These are phyloP conservation scores for Clupea harengus DNA, from an alignment of 2,113 vertebrate genomes.

Conservation along the genomic window DNA sequence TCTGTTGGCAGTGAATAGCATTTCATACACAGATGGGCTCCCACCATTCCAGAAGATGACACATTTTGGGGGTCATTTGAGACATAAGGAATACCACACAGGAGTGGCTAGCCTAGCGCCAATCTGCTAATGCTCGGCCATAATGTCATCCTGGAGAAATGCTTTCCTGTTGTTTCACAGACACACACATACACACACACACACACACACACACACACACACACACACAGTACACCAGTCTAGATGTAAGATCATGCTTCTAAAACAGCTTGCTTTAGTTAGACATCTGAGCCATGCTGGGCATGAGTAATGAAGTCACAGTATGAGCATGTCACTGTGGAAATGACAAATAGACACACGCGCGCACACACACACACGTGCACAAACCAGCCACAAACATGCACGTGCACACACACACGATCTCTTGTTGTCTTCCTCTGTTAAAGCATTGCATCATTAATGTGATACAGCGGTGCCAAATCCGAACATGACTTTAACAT, in stretches of 20 bases:
- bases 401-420: neutral
- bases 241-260: neutral
- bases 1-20: neutral
- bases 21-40: neutral
- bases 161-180: neutral
- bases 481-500: neutral
- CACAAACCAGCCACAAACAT: too few relatives aligned
- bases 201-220: conserved; percentile 5
- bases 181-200: conserved; percentile 9
- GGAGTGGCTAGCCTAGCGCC: neutral
- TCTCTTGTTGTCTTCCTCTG: neutral
- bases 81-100: neutral
- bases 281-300: neutral
- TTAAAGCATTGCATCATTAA: neutral
- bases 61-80: neutral
- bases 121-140: neutral
- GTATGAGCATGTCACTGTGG: neutral
- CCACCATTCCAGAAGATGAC: neutral
- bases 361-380: neutral
- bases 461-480: neutral
- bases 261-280: neutral
- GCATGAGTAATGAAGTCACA: neutral
- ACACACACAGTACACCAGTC: neutral
- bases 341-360: neutral
- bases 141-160: neutral